Evolutionary conservation across 2,888 invertebrate species (phyloP).

Genomic region (Drosophila putrida): DNA sequence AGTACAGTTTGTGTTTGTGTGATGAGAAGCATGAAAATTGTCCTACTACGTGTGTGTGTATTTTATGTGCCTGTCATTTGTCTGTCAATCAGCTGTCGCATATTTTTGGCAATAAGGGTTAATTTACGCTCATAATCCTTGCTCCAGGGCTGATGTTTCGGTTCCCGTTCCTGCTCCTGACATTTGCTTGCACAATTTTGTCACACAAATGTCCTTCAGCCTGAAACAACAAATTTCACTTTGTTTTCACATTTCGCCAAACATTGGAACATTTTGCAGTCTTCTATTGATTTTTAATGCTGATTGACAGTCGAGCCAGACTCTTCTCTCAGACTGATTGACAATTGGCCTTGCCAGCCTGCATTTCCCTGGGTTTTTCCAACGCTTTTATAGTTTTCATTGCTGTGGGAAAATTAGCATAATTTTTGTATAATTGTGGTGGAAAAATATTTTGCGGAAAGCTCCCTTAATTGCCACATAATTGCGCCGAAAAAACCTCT

Average conservation of each 20-base stretch:
- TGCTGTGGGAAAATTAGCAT: conserved; percentile 50
- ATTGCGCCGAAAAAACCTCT: conserved; percentile 43
- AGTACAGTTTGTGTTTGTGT: conserved; percentile 42
- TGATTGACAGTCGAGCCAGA: conserved; percentile 67
- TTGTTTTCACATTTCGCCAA: conserved; percentile 38
- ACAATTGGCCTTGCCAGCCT: conserved; percentile 49
- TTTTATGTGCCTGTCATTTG: conserved; percentile 77
- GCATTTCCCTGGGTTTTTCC: conserved; percentile 1
- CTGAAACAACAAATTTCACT: conserved; percentile 51
- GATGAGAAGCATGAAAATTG: conserved; percentile 18
- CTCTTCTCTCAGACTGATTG: conserved; percentile 45
- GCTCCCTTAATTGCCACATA: conserved; percentile 69
- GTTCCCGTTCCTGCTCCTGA: conserved; percentile 11
- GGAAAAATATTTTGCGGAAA: conserved; percentile 39
- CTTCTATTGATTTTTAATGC: conserved; percentile 74
- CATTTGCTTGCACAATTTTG: conserved; percentile 67
- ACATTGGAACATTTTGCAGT: conserved; percentile 34
- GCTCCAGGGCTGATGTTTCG: conserved; percentile 35
- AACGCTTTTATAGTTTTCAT: conserved; percentile 12
- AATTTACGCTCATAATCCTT: conserved; percentile 80
- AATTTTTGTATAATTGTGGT: conserved; percentile 52
- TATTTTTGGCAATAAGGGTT: conserved; percentile 80
- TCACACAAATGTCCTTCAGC: conserved; percentile 58
- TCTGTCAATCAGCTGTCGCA: conserved; percentile 80
- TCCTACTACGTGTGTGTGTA: conserved; percentile 23